A percentile compares a stretch with the other conserved stretches of the same genome.
These are phyloP conservation scores for Nerophis ophidion DNA, from an alignment of 2,113 vertebrate genomes.

Conservation along the genomic window DNA sequence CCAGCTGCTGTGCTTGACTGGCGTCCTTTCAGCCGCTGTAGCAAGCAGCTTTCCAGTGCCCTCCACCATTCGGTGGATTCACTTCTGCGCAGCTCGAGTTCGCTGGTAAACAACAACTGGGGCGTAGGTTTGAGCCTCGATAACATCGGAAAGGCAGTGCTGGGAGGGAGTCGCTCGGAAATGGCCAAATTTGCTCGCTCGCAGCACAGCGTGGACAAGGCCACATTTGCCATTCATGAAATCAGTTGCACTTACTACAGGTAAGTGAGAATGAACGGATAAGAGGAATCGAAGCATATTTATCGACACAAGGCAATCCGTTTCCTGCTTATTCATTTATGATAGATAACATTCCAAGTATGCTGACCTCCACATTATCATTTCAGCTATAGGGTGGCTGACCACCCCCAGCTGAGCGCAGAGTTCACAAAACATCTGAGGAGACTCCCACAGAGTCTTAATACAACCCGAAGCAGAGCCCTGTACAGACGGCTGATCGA, in stretches of 20 bases:
- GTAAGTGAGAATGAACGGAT: conserved; percentile 32
- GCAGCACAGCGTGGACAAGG: conserved; percentile 69
- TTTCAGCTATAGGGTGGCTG: conserved; percentile 71
- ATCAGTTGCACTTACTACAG: conserved; percentile 73
- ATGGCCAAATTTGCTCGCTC: conserved; percentile 68
- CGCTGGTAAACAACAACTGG: conserved; percentile 69
- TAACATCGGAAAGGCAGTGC: conserved; percentile 40
- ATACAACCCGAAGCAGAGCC: conserved; percentile 41
- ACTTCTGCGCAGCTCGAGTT: conserved; percentile 64
- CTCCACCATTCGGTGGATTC: conserved; percentile 71
- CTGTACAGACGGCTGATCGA: conserved; percentile 65
- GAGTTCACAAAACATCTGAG: conserved; percentile 68
- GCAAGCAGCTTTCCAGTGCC: conserved; percentile 66
- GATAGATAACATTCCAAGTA: not conserved
- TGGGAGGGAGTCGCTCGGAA: conserved; percentile 70
- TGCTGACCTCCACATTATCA: conserved; percentile 24
- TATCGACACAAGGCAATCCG: too few species aligned
- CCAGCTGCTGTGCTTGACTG: conserved; percentile 69
- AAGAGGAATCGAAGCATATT: not conserved
- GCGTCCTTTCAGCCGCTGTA: conserved; percentile 66
- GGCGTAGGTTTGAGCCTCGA: conserved; percentile 55
- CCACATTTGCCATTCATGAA: conserved; percentile 71
- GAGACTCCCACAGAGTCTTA: conserved; percentile 57
- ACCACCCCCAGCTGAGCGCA: conserved; percentile 66
- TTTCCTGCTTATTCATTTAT: too few species aligned